Evolutionary conservation across 2,113 vertebrate genomes (phyloP).

Genomic region (Elgaria multicarinata): DNA sequence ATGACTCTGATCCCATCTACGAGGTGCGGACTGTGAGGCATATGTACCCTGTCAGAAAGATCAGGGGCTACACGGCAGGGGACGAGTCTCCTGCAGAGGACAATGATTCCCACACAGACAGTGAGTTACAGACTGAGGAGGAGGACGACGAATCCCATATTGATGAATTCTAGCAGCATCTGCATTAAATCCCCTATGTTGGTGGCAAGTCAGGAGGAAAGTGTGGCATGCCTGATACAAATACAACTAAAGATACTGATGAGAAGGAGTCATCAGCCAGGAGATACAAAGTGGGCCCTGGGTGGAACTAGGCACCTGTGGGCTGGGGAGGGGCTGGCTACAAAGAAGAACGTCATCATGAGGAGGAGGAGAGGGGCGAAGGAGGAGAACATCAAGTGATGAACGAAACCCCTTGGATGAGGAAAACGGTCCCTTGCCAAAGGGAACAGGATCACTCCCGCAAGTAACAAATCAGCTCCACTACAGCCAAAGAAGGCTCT

Average conservation of each 20-base stretch:
- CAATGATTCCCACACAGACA: conserved; percentile 8
- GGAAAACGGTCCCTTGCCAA: not conserved
- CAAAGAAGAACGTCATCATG: not conserved
- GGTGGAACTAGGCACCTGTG: not conserved
- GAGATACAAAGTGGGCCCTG: not conserved
- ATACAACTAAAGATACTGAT: not conserved
- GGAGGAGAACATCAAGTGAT: not conserved
- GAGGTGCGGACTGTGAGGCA: not conserved
- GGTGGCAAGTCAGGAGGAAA: conserved; percentile 11
- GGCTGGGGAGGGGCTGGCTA: not conserved
- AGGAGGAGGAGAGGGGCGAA: not conserved
- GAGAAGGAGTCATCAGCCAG: conserved; percentile 1
- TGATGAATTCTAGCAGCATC: conserved; percentile 14
- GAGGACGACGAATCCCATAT: conserved; percentile 23
- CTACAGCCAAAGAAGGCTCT: not conserved
- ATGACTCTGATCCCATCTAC: not conserved
- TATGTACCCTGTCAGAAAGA: not conserved
- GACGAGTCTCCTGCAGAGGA: not conserved
- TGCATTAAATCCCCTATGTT: not conserved
- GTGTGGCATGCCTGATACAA: not conserved
- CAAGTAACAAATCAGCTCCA: conserved; percentile 2
- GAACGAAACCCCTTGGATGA: not conserved
- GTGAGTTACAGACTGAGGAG: conserved; percentile 6
- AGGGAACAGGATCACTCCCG: not conserved
- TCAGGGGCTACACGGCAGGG: not conserved